A percentile compares a stretch with the other conserved stretches of the same genome.
Evolutionary conservation across 2,113 vertebrate species (phyloP).

Genomic region (Notarius lentiginosus): DNA sequence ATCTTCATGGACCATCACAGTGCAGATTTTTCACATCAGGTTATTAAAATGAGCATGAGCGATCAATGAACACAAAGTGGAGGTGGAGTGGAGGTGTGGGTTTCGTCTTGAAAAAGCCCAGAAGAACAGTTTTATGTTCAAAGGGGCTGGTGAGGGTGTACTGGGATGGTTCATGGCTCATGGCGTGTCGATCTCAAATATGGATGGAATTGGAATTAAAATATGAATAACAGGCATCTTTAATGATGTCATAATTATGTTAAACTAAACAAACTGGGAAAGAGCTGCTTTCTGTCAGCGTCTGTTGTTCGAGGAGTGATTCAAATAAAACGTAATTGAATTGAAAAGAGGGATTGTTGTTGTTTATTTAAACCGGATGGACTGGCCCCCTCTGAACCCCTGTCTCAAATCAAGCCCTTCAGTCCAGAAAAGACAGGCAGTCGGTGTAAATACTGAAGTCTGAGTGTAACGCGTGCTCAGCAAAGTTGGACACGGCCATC

Average conservation of each 20-base stretch:
- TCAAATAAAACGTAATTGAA: not conserved
- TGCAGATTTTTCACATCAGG: not conserved
- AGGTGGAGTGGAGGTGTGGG: not conserved
- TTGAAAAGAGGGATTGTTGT: not conserved
- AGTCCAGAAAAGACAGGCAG: not conserved
- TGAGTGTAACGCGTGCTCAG: not conserved
- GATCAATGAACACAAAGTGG: not conserved
- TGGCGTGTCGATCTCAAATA: constrained; percentile 6
- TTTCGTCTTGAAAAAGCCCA: not conserved
- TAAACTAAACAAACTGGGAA: constrained; percentile 3
- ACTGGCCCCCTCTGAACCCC: not conserved
- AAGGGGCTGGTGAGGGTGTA: not conserved
- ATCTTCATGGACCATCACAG: not conserved
- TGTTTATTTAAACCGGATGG: not conserved
- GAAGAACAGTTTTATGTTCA: not conserved
- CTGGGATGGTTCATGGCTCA: not conserved
- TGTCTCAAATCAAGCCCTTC: not conserved
- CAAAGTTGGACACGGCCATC: not conserved
- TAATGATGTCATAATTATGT: not conserved
- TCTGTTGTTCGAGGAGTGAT: not conserved
- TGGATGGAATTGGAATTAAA: not conserved
- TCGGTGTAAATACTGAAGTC: not conserved
- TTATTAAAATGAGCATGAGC: not conserved
- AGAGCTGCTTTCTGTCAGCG: constrained; percentile 11
- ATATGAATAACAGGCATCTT: not conserved